These are phyloP conservation scores for Platyscapa corneri DNA, from an alignment of 1,140 invertebrate species.

Conservation along the genomic window DNA sequence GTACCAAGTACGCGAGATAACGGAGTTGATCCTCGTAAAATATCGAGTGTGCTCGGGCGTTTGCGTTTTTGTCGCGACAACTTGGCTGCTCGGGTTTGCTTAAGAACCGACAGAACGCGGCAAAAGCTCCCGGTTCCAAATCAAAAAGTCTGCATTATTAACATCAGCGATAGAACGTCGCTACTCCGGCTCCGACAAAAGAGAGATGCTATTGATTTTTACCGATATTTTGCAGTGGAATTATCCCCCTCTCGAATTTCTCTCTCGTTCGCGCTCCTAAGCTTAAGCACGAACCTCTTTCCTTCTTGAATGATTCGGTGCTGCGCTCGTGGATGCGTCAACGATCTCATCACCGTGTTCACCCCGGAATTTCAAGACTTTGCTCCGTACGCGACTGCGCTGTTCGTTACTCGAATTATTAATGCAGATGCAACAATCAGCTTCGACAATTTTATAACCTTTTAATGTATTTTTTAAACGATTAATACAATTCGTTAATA, in stretches of 20 bases:
- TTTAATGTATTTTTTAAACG: no score
- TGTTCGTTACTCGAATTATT: neutral
- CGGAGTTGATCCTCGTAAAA: no score
- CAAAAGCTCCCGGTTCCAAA: neutral
- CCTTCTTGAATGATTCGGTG: conserved; percentile 52
- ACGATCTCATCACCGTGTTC: conserved; percentile 45
- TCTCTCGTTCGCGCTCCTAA: conserved; percentile 53
- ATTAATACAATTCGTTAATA: no score
- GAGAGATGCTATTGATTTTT: conserved; percentile 73
- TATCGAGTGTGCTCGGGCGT: no score
- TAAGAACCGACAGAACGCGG: no score
- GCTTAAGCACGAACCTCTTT: conserved; percentile 53
- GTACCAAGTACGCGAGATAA: no score
- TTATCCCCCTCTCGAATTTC: conserved; percentile 65
- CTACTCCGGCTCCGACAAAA: conserved; percentile 64
- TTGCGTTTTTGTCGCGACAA: no score
- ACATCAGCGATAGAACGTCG: conserved; percentile 31
- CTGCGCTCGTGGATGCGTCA: conserved; percentile 45
- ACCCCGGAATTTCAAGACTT: conserved; percentile 1
- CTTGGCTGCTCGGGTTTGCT: neutral
- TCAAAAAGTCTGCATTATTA: conserved; percentile 60
- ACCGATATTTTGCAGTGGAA: conserved; percentile 72
- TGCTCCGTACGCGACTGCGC: no score
- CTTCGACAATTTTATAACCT: no score
- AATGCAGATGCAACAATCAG: neutral